These are phyloP conservation scores for Dreissena rostriformis DNA, from an alignment of 1,140 invertebrate species.

Conservation along the genomic window DNA sequence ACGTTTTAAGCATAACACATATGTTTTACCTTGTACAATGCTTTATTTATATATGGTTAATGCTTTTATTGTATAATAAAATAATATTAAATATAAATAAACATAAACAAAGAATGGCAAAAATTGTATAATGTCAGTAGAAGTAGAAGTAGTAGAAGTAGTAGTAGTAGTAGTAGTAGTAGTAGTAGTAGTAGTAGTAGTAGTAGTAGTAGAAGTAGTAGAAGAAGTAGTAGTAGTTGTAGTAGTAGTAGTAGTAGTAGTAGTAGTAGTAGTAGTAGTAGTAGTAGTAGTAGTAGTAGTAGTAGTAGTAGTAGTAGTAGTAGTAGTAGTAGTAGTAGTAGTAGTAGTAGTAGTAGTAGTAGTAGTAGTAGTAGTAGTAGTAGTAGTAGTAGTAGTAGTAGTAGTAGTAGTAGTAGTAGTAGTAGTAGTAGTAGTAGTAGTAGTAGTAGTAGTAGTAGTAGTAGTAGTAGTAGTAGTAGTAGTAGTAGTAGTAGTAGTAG, in stretches of 20 bases:
- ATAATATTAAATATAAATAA: neutral
- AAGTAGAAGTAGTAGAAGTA: neutral
- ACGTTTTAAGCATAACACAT: no score
- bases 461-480: conserved; percentile 2
- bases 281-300: conserved; percentile 6
- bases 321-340: conserved; percentile 6
- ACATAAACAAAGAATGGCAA: neutral
- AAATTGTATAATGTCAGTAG: neutral
- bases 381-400: conserved; percentile 4
- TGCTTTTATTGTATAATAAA: neutral
- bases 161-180: conserved; percentile 6
- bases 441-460: conserved; percentile 6
- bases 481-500: conserved; percentile 1
- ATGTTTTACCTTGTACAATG: no score
- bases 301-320: conserved; percentile 6
- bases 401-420: conserved; percentile 3
- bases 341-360: conserved; percentile 6
- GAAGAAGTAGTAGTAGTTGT: neutral
- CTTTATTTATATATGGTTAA: neutral
- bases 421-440: conserved; percentile 6
- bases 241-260: conserved; percentile 6
- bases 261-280: conserved; percentile 3
- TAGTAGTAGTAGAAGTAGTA: neutral
- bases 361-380: conserved; percentile 6
- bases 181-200: conserved; percentile 1